phyloP scores from a whole-genome alignment of 64 coral and sea anemone genomes.

The Pocillopora verrucosa region DNA sequence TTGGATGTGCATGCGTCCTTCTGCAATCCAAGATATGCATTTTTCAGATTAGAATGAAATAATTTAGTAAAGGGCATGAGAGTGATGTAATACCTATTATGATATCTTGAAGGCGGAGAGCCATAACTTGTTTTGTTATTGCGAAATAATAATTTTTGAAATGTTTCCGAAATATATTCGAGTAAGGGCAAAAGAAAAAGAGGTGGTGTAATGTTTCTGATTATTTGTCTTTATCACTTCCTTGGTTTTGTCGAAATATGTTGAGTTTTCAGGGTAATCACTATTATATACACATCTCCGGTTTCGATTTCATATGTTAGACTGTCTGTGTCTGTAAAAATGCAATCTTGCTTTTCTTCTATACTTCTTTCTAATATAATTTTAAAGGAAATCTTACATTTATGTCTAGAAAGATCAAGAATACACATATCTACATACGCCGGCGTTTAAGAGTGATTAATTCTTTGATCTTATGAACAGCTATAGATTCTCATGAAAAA shows the following conservation, averaged over 20 bases:
- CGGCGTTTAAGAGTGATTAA: too few relatives aligned
- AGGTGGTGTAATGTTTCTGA: slow-evolving; percentile 15
- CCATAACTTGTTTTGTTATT: not conserved
- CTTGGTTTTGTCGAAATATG: not conserved
- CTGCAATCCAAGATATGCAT: slow-evolving; percentile 8
- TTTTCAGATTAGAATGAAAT: slow-evolving; percentile 9
- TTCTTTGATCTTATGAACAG: not conserved
- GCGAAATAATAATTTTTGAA: not conserved
- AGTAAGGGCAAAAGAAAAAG: not conserved
- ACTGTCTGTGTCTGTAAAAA: too few relatives aligned
- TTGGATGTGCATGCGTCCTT: not conserved
- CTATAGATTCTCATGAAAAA: not conserved
- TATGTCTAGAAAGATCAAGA: too few relatives aligned
- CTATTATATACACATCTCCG: not conserved
- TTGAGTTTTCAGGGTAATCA: not conserved
- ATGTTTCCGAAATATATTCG: slow-evolving; percentile 9
- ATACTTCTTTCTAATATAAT: too few relatives aligned
- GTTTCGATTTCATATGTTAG: too few relatives aligned
- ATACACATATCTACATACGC: not conserved
- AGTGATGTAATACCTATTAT: not conserved
- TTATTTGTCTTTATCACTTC: not conserved
- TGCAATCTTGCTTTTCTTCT: too few relatives aligned
- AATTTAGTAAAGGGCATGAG: not conserved
- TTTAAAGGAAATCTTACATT: too few relatives aligned
- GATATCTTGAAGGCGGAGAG: not conserved